These are phyloP conservation scores for Ochropacha duplaris DNA, from an alignment of 2,888 invertebrate genomes.

Conservation along the genomic window DNA sequence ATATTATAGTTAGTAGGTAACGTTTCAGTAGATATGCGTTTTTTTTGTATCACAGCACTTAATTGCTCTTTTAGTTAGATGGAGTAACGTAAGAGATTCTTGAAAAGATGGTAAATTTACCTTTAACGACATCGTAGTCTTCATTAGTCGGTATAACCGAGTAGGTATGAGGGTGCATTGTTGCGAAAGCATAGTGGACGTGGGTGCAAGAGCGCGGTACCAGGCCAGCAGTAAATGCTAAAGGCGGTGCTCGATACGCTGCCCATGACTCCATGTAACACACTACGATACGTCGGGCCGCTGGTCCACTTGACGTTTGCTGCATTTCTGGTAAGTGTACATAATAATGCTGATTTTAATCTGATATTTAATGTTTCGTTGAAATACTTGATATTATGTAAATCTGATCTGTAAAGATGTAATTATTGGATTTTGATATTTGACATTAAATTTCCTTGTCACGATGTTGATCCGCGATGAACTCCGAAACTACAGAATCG, in stretches of 20 bases:
- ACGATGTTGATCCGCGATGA: too few species aligned
- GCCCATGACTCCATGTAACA: slow-evolving; percentile 88
- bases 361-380: too few species aligned
- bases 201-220: slow-evolving; percentile 89
- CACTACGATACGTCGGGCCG: slow-evolving; percentile 76
- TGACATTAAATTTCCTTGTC: neutral
- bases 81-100: too few species aligned
- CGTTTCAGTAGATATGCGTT: too few species aligned
- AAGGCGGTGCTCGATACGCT: slow-evolving; percentile 85
- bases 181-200: slow-evolving; percentile 88
- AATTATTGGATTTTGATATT: too few species aligned
- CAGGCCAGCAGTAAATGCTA: slow-evolving; percentile 85
- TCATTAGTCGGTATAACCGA: slow-evolving; percentile 85
- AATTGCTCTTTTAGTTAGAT: too few species aligned
- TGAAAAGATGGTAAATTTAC: slow-evolving; percentile 49
- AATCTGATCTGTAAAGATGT: too few species aligned
- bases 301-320: slow-evolving; percentile 53
- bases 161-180: slow-evolving; percentile 86
- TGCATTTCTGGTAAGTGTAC: slow-evolving; percentile 64
- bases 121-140: slow-evolving; percentile 88
- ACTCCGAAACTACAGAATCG: too few species aligned
- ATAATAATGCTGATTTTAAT: neutral
- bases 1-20: too few species aligned
- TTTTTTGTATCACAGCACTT: too few species aligned
- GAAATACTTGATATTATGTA: too few species aligned